Percentiles rank a stretch among this genome's conserved stretches.
Conservation (phyloP, 2,113 vertebrate species). For the Danionella cerebrum region DNA sequence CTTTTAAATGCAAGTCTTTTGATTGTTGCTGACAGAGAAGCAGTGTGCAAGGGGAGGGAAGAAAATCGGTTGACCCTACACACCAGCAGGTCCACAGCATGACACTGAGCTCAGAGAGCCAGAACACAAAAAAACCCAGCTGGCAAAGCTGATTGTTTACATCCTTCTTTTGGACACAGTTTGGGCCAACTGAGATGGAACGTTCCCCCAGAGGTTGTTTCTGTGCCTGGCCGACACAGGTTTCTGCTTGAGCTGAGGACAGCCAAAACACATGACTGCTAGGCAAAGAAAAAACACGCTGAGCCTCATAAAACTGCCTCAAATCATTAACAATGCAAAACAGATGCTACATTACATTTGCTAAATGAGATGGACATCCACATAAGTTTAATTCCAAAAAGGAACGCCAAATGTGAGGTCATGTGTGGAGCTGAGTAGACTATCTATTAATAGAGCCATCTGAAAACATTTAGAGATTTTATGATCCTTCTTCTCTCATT, state of each 20-base stretch:
- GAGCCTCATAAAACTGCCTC: slow-evolving; percentile 46
- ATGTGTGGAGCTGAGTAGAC: slow-evolving; percentile 53
- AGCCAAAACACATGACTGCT: slow-evolving; percentile 50
- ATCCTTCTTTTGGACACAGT: slow-evolving; percentile 54
- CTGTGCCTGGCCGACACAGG: slow-evolving; percentile 15
- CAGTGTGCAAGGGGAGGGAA: not conserved
- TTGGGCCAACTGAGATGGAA: slow-evolving; percentile 36
- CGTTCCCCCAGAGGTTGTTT: slow-evolving; percentile 44
- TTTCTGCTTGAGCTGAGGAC: slow-evolving; percentile 8
- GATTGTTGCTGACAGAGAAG: slow-evolving; percentile 19
- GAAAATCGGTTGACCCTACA: slow-evolving; percentile 28
- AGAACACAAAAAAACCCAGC: slow-evolving; percentile 51
- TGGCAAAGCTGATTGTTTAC: slow-evolving; percentile 60
- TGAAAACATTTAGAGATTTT: slow-evolving; percentile 53
- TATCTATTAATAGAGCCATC: slow-evolving; percentile 55
- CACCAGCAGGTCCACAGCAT: slow-evolving; percentile 40
- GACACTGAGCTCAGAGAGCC: slow-evolving; percentile 31
- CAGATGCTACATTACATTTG: slow-evolving; percentile 59
- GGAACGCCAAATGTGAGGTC: slow-evolving; percentile 56
- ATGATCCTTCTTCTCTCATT: slow-evolving; percentile 50
- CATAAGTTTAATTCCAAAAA: slow-evolving; percentile 20
- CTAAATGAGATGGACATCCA: slow-evolving; percentile 50
- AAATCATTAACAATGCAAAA: slow-evolving; percentile 55
- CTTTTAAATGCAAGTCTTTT: slow-evolving; percentile 47
- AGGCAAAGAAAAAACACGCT: slow-evolving; percentile 35